Percentiles rank a stretch among this genome's conserved stretches.
Conservation (phyloP, 2,797 vertebrate species). For the Crax fasciolata region DNA sequence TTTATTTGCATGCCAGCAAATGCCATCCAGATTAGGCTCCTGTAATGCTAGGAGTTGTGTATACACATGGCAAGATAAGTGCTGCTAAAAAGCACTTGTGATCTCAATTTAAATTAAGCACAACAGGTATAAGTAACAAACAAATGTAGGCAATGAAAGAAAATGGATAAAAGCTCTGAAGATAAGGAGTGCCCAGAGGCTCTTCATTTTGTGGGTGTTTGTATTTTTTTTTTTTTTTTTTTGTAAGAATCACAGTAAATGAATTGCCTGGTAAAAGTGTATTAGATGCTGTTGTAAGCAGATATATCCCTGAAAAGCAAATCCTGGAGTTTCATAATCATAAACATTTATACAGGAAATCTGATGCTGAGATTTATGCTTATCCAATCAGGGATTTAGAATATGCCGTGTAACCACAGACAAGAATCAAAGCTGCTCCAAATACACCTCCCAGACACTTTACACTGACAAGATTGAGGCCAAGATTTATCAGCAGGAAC, state of each 20-base stretch:
- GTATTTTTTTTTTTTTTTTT: neutral
- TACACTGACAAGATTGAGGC: constrained; percentile 36
- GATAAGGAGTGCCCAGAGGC: constrained; percentile 31
- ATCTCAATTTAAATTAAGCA: constrained; percentile 28
- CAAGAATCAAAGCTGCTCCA: constrained; percentile 53
- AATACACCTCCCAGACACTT: constrained; percentile 45
- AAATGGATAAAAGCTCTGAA: constrained; percentile 17
- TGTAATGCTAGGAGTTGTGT: neutral
- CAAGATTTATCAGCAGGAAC: constrained; percentile 18
- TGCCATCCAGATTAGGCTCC: neutral
- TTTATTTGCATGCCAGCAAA: neutral
- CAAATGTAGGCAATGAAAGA: neutral
- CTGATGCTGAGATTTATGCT: constrained; percentile 21
- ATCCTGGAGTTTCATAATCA: neutral
- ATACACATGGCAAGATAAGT: neutral
- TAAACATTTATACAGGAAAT: neutral
- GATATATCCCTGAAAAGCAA: neutral
- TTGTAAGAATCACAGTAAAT: neutral
- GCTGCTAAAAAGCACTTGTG: constrained; percentile 13
- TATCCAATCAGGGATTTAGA: constrained; percentile 50
- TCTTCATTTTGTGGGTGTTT: neutral
- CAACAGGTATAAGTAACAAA: constrained; percentile 10
- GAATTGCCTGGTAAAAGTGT: neutral
- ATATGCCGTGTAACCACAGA: neutral
- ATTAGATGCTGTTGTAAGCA: neutral